These are phyloP conservation scores for Mobula birostris DNA, from an alignment of 2,113 vertebrate genomes.

Conservation along the genomic window DNA sequence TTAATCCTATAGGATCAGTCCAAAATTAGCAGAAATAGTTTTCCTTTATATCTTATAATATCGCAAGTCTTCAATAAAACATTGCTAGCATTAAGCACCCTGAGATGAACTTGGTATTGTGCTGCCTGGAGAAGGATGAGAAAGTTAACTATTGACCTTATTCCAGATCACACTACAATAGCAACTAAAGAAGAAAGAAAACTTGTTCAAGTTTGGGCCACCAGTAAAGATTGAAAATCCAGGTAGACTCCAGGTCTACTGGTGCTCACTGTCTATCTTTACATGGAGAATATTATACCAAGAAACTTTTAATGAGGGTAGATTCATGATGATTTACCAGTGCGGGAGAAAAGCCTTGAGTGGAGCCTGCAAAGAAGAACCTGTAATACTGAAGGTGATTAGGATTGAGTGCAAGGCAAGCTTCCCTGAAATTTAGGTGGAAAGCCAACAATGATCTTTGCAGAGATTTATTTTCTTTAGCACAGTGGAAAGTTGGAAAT, in stretches of 20 bases:
- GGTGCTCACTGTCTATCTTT: not conserved
- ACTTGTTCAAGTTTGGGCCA: too few relatives aligned
- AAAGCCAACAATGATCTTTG: not conserved
- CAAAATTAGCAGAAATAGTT: too few relatives aligned
- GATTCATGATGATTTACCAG: not conserved
- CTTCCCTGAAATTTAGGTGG: not conserved
- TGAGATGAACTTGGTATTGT: not conserved
- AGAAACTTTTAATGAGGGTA: not conserved
- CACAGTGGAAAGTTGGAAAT: conserved; percentile 31
- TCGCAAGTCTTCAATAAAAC: too few relatives aligned
- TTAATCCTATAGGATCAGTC: too few relatives aligned
- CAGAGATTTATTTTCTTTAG: conserved; percentile 36
- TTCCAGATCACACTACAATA: not conserved
- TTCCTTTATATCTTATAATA: too few relatives aligned
- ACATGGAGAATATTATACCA: not conserved
- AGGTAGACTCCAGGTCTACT: not conserved
- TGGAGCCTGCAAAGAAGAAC: not conserved
- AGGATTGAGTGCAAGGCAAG: not conserved
- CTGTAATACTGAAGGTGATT: not conserved
- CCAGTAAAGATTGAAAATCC: too few relatives aligned
- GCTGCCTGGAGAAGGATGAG: not conserved
- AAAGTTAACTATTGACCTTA: not conserved
- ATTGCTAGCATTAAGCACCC: not conserved
- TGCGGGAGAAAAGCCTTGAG: not conserved
- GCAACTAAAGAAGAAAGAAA: not conserved